Percentiles rank a stretch among this genome's conserved stretches.
Conservation (phyloP, 64 coral and sea anemone species). For the Pocillopora verrucosa region DNA sequence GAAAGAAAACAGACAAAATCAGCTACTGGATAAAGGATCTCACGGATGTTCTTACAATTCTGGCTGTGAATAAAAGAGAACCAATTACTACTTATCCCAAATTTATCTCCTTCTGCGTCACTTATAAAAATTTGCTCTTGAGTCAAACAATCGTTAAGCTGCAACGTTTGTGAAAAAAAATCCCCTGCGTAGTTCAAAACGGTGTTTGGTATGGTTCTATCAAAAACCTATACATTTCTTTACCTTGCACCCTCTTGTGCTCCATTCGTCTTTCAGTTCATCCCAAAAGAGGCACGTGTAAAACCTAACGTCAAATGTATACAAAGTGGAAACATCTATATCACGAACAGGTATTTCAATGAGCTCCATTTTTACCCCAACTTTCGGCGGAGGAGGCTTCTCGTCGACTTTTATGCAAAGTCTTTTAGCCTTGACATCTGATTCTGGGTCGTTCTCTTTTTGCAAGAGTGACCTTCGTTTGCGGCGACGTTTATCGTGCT, state of each 20-base stretch:
- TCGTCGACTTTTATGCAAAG: slow-evolving; percentile 6
- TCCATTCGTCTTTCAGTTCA: slow-evolving; percentile 26
- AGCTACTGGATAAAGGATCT: no score
- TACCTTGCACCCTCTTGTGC: neutral
- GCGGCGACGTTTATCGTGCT: neutral
- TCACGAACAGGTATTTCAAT: neutral
- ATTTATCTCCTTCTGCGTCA: no score
- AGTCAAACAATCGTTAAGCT: no score
- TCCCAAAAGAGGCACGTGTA: slow-evolving; percentile 21
- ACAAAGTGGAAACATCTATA: neutral
- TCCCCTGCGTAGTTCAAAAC: no score
- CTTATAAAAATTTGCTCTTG: no score
- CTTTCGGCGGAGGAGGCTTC: neutral
- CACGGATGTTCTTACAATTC: no score
- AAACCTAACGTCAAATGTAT: slow-evolving; percentile 12
- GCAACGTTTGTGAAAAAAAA: no score
- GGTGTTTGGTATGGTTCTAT: no score
- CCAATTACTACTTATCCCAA: no score
- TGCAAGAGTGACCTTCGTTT: neutral
- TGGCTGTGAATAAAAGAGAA: no score
- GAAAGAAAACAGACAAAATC: no score
- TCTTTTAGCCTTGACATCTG: neutral
- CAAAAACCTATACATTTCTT: neutral
- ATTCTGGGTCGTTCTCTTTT: neutral
- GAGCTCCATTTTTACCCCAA: neutral